phyloP scores from a whole-genome alignment of 53 echinoderm and acorn worm genomes.

The Mesocentrotus franciscanus region DNA sequence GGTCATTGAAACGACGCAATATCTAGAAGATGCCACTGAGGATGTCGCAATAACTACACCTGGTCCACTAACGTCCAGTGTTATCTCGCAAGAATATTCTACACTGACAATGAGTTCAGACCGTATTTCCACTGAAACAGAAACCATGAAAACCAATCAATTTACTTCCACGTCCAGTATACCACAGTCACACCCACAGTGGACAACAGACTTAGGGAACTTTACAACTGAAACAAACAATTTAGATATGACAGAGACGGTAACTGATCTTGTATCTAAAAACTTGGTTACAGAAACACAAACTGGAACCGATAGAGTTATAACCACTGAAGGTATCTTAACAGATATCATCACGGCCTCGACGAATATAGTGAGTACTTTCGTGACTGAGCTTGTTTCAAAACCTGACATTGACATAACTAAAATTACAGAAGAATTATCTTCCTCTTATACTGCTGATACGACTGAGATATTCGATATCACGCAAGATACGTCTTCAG shows the following conservation, averaged over 20 bases:
- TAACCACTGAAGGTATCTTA: neutral
- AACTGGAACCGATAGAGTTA: neutral
- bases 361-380: neutral
- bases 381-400: neutral
- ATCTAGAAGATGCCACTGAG: neutral
- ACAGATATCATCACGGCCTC: neutral
- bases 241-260: neutral
- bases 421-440: neutral
- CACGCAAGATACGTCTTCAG: neutral
- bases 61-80: neutral
- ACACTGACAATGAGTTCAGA: neutral
- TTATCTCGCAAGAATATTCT: neutral
- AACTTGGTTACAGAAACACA: neutral
- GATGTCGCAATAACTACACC: neutral
- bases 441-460: neutral
- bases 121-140: neutral
- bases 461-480: neutral
- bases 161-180: neutral
- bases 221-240: neutral
- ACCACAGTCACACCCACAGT: neutral
- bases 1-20: neutral
- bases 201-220: neutral
- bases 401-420: neutral
- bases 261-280: neutral
- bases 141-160: neutral